Evolutionary conservation across 1,140 invertebrate genomes (phyloP), one percentile per base, ranked within the genome.

Genomic region (Heterodera carotae): DNA sequence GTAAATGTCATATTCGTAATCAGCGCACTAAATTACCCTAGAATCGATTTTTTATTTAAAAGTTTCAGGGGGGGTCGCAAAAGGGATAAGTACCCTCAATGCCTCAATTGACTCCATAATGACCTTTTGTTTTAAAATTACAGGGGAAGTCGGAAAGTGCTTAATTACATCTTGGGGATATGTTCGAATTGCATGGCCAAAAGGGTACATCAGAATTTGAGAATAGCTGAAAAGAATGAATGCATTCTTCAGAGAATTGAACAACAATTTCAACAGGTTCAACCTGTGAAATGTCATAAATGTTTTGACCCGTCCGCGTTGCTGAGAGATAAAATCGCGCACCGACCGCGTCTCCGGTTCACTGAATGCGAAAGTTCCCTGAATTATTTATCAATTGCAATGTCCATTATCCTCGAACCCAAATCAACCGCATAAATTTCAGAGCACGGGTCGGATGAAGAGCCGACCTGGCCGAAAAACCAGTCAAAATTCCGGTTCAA

Each of bases 151-250:
- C n/a, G n/a, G n/a, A n/a, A n/a, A n/a, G n/a, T n/a, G n/a, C n/a
- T n/a, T n/a, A 56, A 12, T 74, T 62, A 74, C 84, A 75, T 87
- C 85, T 62, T 88, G 82, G 25, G 85, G 83, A 77, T 87, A 87
- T 10, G 86, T 87, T 22, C 84, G 36, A n/a, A 84, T 67, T 66
- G 86, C 79, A 78, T 87, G 85, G 4, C 85, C 85, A 75, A 88
- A 87, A 29, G 85, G 87, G 77, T 87, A 87, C 86, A 87, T 87
- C 48, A 88, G 70, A 75, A 87, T 87, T 70, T 87, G 85, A 3
- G 86, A 88, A 66, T 86, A 86, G 33, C 80, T 74, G 31, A 62
- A 73, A 18, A 12, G 18, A 31, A 8, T 25, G 25, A 74, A n/a
- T n/a, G n/a, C n/a, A n/a, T n/a, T n/a, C n/a, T n/a, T n/a, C n/a